These are phyloP conservation scores for Irena cyanogastra DNA, from an alignment of 2,113 vertebrate genomes.

Conservation along the genomic window DNA sequence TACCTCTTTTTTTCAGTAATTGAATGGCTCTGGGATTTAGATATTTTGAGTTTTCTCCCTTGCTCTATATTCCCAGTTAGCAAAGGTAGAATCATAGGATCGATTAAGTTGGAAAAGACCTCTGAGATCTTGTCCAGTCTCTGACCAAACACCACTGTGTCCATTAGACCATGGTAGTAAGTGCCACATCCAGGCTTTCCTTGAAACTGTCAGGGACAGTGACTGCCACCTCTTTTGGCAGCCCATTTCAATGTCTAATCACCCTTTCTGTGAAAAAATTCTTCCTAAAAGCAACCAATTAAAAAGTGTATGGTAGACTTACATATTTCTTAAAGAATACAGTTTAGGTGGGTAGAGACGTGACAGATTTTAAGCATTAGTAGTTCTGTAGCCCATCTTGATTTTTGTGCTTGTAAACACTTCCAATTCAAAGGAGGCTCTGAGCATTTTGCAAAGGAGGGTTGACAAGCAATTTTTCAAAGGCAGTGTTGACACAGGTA, in stretches of 20 bases:
- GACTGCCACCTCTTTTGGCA: neutral
- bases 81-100: neutral
- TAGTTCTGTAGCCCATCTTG: neutral
- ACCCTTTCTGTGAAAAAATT: neutral
- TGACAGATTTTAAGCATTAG: neutral
- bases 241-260: neutral
- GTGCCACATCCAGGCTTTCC: neutral
- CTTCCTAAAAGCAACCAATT: neutral
- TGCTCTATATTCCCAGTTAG: neutral
- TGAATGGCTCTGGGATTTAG: neutral
- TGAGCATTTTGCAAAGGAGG: neutral
- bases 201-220: accelerated
- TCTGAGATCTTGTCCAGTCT: accelerated
- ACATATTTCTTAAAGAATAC: neutral
- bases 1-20: neutral
- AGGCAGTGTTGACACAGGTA: neutral
- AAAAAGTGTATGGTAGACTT: neutral
- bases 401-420: neutral
- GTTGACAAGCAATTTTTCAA: neutral
- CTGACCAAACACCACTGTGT: neutral
- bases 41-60: neutral
- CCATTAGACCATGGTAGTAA: neutral
- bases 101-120: neutral
- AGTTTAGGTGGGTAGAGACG: accelerated
- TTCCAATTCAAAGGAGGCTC: neutral